Evolutionary conservation across 37 sponge, comb jelly and placozoan species (phyloP).

Genomic region (Theonella swinhoei): DNA sequence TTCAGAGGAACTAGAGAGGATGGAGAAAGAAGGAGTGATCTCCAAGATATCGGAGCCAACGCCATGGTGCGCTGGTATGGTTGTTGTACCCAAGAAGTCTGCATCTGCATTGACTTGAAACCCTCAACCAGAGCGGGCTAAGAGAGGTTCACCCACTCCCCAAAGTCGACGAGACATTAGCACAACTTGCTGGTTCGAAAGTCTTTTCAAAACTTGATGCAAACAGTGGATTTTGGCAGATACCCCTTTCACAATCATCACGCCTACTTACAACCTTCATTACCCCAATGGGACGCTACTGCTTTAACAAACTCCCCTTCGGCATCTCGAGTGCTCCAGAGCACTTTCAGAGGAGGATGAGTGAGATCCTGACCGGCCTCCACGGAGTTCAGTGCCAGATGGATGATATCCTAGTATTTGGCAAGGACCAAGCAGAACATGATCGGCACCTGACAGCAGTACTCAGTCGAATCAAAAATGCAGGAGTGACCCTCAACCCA

Average conservation of each 20-base stretch:
- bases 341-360: conserved; percentile 40
- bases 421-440: conserved; percentile 9
- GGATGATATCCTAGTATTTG: too few species aligned
- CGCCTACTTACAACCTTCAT: not conserved
- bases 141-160: conserved; percentile 21
- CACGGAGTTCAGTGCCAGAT: conserved; percentile 27
- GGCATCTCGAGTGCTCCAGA: conserved; percentile 36
- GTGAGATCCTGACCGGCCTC: conserved; percentile 18
- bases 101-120: too few species aligned
- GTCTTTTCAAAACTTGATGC: conserved; percentile 34
- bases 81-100: too few species aligned
- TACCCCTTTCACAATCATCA: conserved; percentile 3
- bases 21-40: too few species aligned
- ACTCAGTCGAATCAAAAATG: conserved; percentile 12
- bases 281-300: too few species aligned
- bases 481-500: conserved; percentile 36
- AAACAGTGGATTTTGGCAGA: conserved; percentile 35
- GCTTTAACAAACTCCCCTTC: too few species aligned
- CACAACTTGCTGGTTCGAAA: not conserved
- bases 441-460: conserved; percentile 14
- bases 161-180: conserved; percentile 20
- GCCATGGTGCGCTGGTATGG: too few species aligned
- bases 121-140: conserved; percentile 21
- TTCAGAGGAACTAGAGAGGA: too few species aligned
- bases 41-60: too few species aligned